Conservation (phyloP, 1,140 invertebrate genomes). For the Ips typographus region DNA sequence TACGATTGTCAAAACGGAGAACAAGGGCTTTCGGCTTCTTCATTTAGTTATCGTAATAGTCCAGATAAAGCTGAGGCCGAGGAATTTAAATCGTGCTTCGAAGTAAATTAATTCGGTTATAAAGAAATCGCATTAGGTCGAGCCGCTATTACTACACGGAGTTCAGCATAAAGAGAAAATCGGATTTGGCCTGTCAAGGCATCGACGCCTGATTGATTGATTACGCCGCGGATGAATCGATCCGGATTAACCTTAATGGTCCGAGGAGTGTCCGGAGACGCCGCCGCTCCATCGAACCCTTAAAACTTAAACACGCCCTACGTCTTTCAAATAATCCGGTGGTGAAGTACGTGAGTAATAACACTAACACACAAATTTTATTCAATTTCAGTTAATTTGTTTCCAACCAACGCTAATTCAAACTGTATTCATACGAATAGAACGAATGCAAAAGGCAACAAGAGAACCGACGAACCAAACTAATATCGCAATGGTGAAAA, state of each 20-base stretch:
- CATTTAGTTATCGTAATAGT: conserved; percentile 1
- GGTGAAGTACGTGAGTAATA: no score
- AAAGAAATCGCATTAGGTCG: conserved; percentile 26
- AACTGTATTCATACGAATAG: neutral
- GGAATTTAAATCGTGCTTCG: neutral
- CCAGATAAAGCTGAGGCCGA: neutral
- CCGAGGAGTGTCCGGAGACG: conserved; percentile 35
- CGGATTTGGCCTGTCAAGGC: conserved; percentile 38
- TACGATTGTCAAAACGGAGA: conserved; percentile 6
- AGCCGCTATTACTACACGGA: conserved; percentile 21
- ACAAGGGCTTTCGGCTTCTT: neutral
- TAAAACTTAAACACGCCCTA: conserved; percentile 27
- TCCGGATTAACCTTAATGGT: conserved; percentile 38
- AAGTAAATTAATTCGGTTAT: conserved; percentile 6
- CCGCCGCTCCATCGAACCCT: neutral
- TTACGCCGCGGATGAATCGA: conserved; percentile 34
- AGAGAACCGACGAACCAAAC: conserved; percentile 10
- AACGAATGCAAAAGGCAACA: neutral
- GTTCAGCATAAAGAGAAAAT: conserved; percentile 23
- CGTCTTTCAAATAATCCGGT: conserved; percentile 24
- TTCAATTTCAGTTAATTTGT: no score
- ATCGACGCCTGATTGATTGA: conserved; percentile 39
- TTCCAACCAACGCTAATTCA: no score
- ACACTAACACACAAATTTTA: no score
- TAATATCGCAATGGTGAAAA: conserved; percentile 12